Base-by-base conservation (phyloP, 2,113 vertebrate species). In the Peromyscus californicus region DNA sequence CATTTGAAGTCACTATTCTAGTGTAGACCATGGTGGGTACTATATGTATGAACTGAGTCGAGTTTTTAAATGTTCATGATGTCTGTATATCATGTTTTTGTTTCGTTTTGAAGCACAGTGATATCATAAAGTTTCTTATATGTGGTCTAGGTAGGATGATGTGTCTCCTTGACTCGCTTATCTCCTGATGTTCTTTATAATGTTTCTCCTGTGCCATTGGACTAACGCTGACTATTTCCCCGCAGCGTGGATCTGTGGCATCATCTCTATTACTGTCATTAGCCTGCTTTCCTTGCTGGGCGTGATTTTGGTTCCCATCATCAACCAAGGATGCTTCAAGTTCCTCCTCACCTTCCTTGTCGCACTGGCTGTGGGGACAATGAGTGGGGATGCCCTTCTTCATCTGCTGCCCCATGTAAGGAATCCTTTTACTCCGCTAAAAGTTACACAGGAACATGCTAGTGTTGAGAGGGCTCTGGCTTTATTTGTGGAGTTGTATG, bases 281-380 rank as follows among this genome's bases (percentile, higher is more conserved):
- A 99, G 99, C 98, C 99, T 99, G 97, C 99, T 99, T 91, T 99
- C 99, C 94, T 99, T 99, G 98, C 99, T 99, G 94, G 99, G 99
- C 0, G 99, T 99, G 97, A 98, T 99, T 89, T 98, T 99, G 96
- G 99, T 99, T 94, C 99, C 99, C 97, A 99, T 99, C 97, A 99
- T 99, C 98, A 99, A 99, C 94, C 99, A 99, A 97, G 99, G 99
- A 98, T 99, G 99, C 99, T 99, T 99, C 99, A 99, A 99, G 98
- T 99, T 99, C 98, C 99, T 99, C 96, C 99, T 99, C 98, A 99
- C 99, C 89, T 99, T 99, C 99, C 99, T 99, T 97, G 99, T 99
- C 97, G 99, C 99, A 54, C 98, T 99, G 93, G 99, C 99, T 7
- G 99, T 99, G 97, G 99, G 99, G 97, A 99, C 99, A 39, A 99